Evolutionary conservation across 2,797 vertebrate genomes (phyloP), one percentile per base, ranked within the genome.

Genomic region (Dallia pectoralis): DNA sequence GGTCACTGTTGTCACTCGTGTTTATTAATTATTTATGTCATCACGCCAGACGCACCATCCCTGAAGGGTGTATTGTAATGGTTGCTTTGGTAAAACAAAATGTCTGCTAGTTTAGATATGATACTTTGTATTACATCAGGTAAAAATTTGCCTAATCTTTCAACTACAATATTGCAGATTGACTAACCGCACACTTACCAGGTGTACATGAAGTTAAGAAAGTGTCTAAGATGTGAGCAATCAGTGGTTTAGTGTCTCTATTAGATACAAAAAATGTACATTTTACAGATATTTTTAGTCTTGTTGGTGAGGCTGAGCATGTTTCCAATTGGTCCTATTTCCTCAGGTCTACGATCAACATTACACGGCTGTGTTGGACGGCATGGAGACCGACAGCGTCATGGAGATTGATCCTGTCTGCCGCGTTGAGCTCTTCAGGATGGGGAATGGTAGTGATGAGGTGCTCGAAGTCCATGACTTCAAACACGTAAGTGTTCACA

Each of bases 391-490:
- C 70, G 95, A 96, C 61, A 94, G 97, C 27, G 64, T 93, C 81
- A 92, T 98, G 96, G 95, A 97, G 92, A 98, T 98, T 0, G 94
- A 98, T 88, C 93, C 96, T 0, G 73, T 83, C 62, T 89, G 91
- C 76, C 93, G 82, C 78, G 90, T 94, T 0, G 97, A 98, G 90
- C 95, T 95, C 82, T 96, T 98, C 87, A 90, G 90, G 83, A 96
- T 93, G 0, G 95, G 97, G 81, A 97, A 97, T 0, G 94, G 95
- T 73, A 96, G 91, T 0, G 90, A 97, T 27, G 96, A 97, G 77
- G 95, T 97, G 59, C 86, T 98, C 70, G 97, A 98, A 91, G 94
- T 99, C 71, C 96, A 97, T 0, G 96, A 98, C 89, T 99, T 98
- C 89, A 97, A 96, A 92, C 95, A 97, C 0, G 97, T 97, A 87